Evolutionary conservation across 2,797 vertebrate genomes (phyloP).

Genomic region (Gila robusta): DNA sequence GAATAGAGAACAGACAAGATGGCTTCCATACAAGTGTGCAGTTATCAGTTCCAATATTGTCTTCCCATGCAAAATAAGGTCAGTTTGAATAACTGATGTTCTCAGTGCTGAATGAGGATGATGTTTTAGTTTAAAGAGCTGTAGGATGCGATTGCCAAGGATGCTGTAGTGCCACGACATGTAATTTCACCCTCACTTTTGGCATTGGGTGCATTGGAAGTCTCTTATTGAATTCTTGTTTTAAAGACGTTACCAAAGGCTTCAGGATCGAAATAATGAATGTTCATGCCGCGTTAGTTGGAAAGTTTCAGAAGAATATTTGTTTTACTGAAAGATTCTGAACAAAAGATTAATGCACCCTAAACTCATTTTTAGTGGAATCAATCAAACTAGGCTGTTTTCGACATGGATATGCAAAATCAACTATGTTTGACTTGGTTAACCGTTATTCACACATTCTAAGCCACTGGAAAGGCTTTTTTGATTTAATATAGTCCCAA

Average conservation of each 20-base stretch:
- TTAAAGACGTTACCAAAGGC: constrained; percentile 80
- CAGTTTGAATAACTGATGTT: constrained; percentile 44
- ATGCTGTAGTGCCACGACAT: constrained; percentile 66
- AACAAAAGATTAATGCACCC: not conserved
- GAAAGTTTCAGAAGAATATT: constrained; percentile 42
- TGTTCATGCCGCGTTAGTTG: constrained; percentile 65
- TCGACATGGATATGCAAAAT: constrained; percentile 8
- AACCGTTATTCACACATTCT: not conserved
- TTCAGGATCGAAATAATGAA: constrained; percentile 79
- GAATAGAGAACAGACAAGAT: constrained; percentile 62
- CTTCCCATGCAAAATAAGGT: constrained; percentile 57
- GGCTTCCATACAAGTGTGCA: constrained; percentile 48
- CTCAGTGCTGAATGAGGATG: constrained; percentile 34
- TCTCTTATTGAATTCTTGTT: constrained; percentile 2
- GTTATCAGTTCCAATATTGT: constrained; percentile 56
- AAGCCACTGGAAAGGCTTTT: not conserved
- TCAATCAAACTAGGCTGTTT: constrained; percentile 32
- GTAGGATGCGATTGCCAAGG: constrained; percentile 51
- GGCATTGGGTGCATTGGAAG: constrained; percentile 49
- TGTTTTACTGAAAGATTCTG: not conserved
- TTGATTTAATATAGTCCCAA: constrained; percentile 48
- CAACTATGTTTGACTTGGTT: not conserved
- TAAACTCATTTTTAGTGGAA: constrained; percentile 6
- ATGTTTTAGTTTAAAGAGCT: not conserved
- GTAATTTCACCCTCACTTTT: constrained; percentile 59